A percentile compares a stretch with the other conserved stretches of the same genome.
Conservation (phyloP, 2,113 vertebrate species). For the Limnothrissa miodon region DNA sequence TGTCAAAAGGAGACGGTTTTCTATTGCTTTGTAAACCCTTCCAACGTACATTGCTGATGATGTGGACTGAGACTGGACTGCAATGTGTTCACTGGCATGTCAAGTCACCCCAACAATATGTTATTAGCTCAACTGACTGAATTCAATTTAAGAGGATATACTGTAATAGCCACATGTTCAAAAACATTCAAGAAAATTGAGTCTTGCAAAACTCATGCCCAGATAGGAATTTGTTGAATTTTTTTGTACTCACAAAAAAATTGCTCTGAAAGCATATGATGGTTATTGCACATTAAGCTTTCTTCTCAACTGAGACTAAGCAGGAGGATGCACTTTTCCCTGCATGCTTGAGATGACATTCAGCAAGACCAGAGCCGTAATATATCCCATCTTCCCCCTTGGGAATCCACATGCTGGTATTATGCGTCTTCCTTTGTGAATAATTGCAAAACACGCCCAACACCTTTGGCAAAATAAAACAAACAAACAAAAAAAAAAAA, state of each 20-base stretch:
- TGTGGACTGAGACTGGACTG: neutral
- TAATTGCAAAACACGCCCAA: neutral
- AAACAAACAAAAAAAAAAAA: neutral
- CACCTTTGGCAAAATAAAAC: neutral
- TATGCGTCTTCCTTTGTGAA: neutral
- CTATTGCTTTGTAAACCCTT: neutral
- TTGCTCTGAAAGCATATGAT: neutral
- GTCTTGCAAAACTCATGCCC: no score
- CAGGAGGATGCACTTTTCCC: neutral
- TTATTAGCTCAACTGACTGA: neutral
- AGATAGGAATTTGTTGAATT: neutral
- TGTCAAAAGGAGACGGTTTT: neutral
- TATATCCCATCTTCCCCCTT: neutral
- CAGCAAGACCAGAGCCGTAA: neutral
- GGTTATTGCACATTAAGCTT: constrained; percentile 33
- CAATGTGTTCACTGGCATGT: neutral
- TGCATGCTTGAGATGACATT: neutral
- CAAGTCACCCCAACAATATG: neutral
- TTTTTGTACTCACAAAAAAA: neutral
- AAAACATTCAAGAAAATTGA: neutral
- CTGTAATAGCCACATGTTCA: neutral
- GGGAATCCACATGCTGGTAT: neutral
- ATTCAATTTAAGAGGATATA: neutral
- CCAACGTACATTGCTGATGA: neutral
- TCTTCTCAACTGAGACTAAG: neutral